Evolutionary conservation across 2,888 invertebrate genomes (phyloP).

Genomic region (Lepidocyrtoides sp.): DNA sequence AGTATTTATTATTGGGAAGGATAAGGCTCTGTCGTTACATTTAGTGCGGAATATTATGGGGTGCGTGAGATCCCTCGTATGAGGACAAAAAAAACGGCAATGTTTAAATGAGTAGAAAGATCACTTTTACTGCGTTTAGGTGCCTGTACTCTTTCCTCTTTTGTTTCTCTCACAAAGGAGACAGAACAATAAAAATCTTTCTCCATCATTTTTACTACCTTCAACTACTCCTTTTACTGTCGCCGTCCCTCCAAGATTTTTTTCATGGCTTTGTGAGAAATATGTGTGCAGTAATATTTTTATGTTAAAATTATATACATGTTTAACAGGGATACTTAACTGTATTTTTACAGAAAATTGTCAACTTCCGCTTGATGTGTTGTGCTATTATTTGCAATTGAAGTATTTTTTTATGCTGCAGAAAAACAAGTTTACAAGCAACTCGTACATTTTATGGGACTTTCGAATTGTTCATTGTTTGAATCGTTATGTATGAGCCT

Average conservation of each 20-base stretch:
- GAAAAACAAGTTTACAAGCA: conserved; percentile 10
- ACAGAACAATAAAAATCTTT: conserved; percentile 51
- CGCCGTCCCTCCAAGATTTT: background rate
- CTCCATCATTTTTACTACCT: conserved; percentile 29
- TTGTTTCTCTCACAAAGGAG: conserved; percentile 20
- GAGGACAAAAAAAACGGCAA: background rate
- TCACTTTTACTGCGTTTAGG: conserved; percentile 51
- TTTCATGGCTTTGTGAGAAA: background rate
- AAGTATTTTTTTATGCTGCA: background rate
- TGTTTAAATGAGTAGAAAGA: conserved; percentile 30
- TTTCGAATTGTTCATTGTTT: conserved; percentile 27
- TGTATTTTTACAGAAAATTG: conserved; percentile 34
- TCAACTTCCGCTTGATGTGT: conserved; percentile 56
- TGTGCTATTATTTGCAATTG: conserved; percentile 15
- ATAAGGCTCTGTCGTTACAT: background rate
- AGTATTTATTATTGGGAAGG: conserved; percentile 11
- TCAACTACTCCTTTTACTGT: background rate
- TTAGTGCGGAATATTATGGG: background rate
- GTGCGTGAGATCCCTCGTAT: conserved; percentile 21
- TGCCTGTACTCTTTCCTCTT: background rate
- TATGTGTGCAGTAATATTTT: conserved; percentile 10
- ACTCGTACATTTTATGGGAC: conserved; percentile 22
- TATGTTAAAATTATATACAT: conserved; percentile 12
- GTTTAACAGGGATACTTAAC: background rate
- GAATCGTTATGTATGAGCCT: conserved; percentile 11